phyloP scores from a whole-genome alignment of 2,888 invertebrate genomes.

The Pherbina coryleti region DNA sequence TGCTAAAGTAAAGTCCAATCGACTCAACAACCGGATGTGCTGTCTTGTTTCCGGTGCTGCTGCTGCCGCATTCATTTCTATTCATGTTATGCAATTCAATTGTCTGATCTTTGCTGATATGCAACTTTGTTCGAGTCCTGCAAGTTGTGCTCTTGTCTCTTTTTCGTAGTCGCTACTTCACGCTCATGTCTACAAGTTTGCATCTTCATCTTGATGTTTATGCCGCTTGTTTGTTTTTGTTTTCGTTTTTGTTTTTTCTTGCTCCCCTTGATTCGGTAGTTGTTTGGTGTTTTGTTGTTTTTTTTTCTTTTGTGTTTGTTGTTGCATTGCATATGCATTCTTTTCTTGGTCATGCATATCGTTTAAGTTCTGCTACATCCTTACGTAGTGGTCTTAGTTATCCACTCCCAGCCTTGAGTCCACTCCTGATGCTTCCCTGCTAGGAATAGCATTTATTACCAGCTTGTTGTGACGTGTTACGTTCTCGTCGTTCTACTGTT shows the following conservation, averaged over 20 bases:
- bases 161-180: not conserved
- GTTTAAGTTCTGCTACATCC: not conserved
- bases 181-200: not conserved
- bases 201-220: not conserved
- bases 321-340: slow-evolving; percentile 3
- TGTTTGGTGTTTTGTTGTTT: not conserved
- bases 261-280: not conserved
- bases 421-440: not conserved
- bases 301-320: not conserved
- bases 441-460: not conserved
- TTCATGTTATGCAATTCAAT: slow-evolving; percentile 36
- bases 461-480: not conserved
- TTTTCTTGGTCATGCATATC: not conserved
- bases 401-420: not conserved
- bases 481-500: not conserved
- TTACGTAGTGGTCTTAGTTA: not conserved
- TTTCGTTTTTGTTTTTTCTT: not conserved
- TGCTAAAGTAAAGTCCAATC: not conserved
- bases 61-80: slow-evolving; percentile 23
- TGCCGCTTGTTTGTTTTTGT: not conserved
- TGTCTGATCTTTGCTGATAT: slow-evolving; percentile 35
- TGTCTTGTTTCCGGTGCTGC: slow-evolving; percentile 21
- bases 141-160: slow-evolving; percentile 3
- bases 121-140: slow-evolving; percentile 27
- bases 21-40: slow-evolving; percentile 20